Base-by-base conservation (phyloP, 2,797 vertebrate genomes). In the Craterocephalus amniculus region DNA sequence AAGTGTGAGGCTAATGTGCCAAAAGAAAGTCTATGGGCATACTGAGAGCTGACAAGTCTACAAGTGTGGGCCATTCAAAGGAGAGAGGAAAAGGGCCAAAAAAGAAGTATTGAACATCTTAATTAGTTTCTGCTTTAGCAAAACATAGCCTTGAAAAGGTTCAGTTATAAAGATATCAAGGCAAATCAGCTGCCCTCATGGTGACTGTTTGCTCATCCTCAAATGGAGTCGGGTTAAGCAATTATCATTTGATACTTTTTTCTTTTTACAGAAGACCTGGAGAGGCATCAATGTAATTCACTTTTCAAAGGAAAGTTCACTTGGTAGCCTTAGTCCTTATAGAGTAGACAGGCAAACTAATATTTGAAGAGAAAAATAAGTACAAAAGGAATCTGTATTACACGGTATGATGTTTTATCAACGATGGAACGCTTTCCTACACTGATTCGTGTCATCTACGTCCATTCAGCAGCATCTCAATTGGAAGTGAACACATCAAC, bases 111-210 rank as follows among this genome's bases (percentile, higher is more conserved):
- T 91, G 86, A 90, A 89, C 57, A 24, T 88, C 84, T 87, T 91
- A 94, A 92, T 93, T 91, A 89, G 88, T 93, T 89, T 90, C 87
- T 83, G 87, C 84, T 80, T 84, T 80, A 67, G 80, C 48, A 77
- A 88, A 91, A 90, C 88, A 87, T 83, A 68, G 40, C 78, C 64
- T 58, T 91, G 90, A 91, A 93, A 91, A 92, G 86, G 84, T 90
- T 91, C 84, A 87, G 87, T 93, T 89, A 89, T 86, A 75, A 54
- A 79, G 80, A 88, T 87, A 92, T 88, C 80, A 91, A 91, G 84
- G 87, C 87, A 88, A 89, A 90, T 90, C 89, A 86, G 86, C 77
- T 88, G 87, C 84, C 86, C 84, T 88, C 84, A 68, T 83, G 63
- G 76, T 63, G 80, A 78, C 72, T 78, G 80, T 83, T 76, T 79